Evolutionary conservation across 2,888 invertebrate genomes (phyloP), one percentile per base, ranked within the genome.

Genomic region (Phengaris arion): DNA sequence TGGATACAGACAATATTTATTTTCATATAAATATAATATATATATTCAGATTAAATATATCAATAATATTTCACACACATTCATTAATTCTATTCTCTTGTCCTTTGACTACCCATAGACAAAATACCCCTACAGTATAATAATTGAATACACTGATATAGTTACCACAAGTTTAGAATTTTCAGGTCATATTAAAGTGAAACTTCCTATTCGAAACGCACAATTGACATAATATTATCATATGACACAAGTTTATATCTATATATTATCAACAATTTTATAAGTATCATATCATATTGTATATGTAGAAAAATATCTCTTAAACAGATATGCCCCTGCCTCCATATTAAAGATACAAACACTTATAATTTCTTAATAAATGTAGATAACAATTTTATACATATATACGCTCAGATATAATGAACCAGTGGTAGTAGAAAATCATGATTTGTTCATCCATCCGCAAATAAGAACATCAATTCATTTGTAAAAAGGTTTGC

Each of bases 301-400:
- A 72, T 54, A 72, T 54, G 72, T 72, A 72, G 72, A 72, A 72
- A 72, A 72, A 72, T 72, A 72, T 54, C 72, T 72, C 72, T 72
- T 72, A 72, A 52, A 52, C 69, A 48, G 69, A 69, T 69, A 52
- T 72, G n/a, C 52, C 35, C 54, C 54, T 52, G 35, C n/a, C 72
- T 35, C 72, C 72, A 72, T 72, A 72, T 70, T 51, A 70, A 70
- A 70, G 70, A 70, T 70, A 70, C 52, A 72, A 72, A 72, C 72
- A 72, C 54, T 13, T 52, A 69, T 69, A 69, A 54, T 72, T 52
- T 72, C 54, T 72, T 72, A 72, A 70, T 70, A 70, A 72, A 72
- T 72, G 72, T 72, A 72, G 54, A 72, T 72, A 72, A 72, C 72
- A 72, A 72, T 72, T 72, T 72, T 72, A 72, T 72, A 72, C 52